These are phyloP conservation scores for Ceuthmochares aereus DNA, from an alignment of 2,113 vertebrate genomes.

Conservation along the genomic window DNA sequence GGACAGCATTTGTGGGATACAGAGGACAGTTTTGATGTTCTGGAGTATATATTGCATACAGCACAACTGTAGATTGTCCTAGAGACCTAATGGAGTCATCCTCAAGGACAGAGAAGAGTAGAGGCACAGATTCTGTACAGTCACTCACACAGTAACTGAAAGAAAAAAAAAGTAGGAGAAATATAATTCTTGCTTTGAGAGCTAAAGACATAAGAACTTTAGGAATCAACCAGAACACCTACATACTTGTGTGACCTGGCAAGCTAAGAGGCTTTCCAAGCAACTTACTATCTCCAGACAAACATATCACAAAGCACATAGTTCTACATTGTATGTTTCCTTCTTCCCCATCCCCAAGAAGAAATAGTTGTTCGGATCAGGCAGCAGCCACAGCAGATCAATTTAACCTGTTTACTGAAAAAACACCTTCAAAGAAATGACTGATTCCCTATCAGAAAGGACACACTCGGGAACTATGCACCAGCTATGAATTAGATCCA, in stretches of 20 bases:
- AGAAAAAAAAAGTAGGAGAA: background rate
- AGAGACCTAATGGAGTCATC: background rate
- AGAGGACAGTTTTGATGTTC: background rate
- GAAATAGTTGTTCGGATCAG: background rate
- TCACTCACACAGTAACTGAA: background rate
- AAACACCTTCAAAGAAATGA: conserved; percentile 38
- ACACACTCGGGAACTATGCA: background rate
- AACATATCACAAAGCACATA: background rate
- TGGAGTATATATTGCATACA: background rate
- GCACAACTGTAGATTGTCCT: background rate
- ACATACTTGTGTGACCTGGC: background rate
- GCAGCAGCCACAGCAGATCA: background rate
- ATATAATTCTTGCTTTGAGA: background rate
- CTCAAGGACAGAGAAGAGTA: background rate
- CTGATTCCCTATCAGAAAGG: background rate
- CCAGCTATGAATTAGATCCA: background rate
- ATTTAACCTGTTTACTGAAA: background rate
- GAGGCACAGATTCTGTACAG: background rate
- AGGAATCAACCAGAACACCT: background rate
- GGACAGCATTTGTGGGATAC: background rate
- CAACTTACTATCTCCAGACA: background rate
- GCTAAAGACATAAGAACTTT: background rate
- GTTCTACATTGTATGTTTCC: background rate
- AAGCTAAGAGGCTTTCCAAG: background rate
- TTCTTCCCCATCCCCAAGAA: background rate